These are phyloP conservation scores for Clamator glandarius DNA, from an alignment of 2,797 vertebrate species.

Conservation along the genomic window DNA sequence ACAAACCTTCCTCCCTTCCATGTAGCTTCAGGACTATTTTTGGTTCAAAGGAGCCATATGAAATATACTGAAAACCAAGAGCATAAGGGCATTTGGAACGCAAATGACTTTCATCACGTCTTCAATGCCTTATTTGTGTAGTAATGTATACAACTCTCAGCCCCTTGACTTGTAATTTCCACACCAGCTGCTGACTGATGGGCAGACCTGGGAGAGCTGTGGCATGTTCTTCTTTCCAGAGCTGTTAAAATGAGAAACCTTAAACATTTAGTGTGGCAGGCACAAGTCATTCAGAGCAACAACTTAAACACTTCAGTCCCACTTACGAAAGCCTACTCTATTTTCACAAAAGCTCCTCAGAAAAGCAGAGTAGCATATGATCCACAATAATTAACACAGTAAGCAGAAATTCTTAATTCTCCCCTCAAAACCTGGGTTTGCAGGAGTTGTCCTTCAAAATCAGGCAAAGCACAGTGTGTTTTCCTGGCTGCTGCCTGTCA, in stretches of 20 bases:
- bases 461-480: neutral
- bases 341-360: neutral
- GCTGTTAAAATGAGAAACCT: neutral
- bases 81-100: neutral
- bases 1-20: neutral
- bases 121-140: neutral
- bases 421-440: neutral
- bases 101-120: neutral
- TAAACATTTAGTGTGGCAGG: neutral
- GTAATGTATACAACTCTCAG: neutral
- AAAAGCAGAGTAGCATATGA: rapidly evolving
- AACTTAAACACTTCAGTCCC: neutral
- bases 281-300: neutral
- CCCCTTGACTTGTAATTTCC: neutral
- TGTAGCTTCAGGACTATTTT: neutral
- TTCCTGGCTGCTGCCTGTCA: neutral
- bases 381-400: neutral
- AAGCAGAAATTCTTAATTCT: neutral
- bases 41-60: neutral
- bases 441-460: neutral
- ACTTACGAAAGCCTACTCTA: neutral
- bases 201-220: neutral
- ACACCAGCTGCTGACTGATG: neutral
- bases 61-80: neutral
- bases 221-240: rapidly evolving